These are phyloP conservation scores for Cheilosia impressa DNA, from an alignment of 2,888 invertebrate species.

Conservation along the genomic window DNA sequence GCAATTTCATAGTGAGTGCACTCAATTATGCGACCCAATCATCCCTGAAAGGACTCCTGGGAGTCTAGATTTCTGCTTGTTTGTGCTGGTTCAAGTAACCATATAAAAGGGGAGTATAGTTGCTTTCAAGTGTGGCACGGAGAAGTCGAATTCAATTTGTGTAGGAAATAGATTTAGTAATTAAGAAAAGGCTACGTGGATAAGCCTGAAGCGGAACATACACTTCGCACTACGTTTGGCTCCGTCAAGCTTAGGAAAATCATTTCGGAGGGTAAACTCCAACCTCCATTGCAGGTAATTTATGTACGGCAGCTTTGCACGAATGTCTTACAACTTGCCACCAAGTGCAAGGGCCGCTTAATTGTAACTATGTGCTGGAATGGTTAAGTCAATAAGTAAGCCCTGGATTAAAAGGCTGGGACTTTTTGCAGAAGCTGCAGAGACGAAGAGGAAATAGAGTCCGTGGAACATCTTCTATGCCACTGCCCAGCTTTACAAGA, in stretches of 20 bases:
- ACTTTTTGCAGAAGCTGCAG: too few species aligned
- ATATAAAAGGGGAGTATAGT: neutral
- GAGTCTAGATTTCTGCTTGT: slow-evolving; percentile 25
- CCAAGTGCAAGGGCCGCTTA: neutral
- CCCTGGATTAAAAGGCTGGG: too few species aligned
- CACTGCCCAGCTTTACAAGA: too few species aligned
- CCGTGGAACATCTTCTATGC: too few species aligned
- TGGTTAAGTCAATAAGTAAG: too few species aligned
- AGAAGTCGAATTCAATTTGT: slow-evolving; percentile 15
- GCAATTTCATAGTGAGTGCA: slow-evolving; percentile 57
- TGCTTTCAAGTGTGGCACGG: neutral
- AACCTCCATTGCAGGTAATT: too few species aligned
- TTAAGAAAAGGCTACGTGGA: neutral
- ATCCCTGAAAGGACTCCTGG: slow-evolving; percentile 40
- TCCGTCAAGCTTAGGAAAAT: too few species aligned
- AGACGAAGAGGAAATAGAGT: too few species aligned
- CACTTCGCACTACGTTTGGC: too few species aligned
- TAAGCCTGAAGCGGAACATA: too few species aligned
- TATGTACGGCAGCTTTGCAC: too few species aligned
- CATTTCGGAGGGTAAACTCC: too few species aligned
- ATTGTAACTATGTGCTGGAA: neutral
- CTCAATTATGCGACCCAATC: slow-evolving; percentile 56
- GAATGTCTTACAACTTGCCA: neutral
- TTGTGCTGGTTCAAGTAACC: slow-evolving; percentile 20
- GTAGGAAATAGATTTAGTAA: slow-evolving; percentile 2